These are phyloP conservation scores for Aethes cnicana DNA, from an alignment of 2,888 invertebrate genomes.

Conservation along the genomic window DNA sequence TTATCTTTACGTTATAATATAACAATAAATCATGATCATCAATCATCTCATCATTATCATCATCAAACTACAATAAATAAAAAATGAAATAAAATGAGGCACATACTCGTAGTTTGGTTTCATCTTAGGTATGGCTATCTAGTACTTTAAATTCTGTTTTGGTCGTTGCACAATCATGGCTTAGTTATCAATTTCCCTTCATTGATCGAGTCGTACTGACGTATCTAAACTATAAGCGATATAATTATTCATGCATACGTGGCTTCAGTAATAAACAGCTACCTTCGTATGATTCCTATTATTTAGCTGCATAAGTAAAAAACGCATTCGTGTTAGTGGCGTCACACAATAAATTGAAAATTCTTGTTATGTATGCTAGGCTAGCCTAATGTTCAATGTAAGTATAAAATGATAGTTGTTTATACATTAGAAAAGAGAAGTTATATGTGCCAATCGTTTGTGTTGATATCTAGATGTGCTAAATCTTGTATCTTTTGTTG, in stretches of 20 bases:
- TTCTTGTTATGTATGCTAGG: constrained; percentile 18
- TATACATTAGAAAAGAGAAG: constrained; percentile 3
- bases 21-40: too few species aligned
- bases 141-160: too few species aligned
- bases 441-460: constrained; percentile 21
- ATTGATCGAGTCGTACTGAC: background rate
- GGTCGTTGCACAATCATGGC: too few species aligned
- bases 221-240: background rate
- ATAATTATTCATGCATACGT: constrained; percentile 18
- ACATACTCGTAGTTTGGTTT: too few species aligned
- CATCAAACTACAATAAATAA: too few species aligned
- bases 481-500: constrained; percentile 46
- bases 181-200: background rate
- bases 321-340: constrained; percentile 75
- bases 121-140: too few species aligned
- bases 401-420: background rate
- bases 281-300: constrained; percentile 83
- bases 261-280: constrained; percentile 48
- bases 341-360: constrained; percentile 37
- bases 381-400: constrained; percentile 16
- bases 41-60: too few species aligned
- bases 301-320: constrained; percentile 83
- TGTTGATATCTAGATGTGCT: constrained; percentile 49
- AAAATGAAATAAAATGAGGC: too few species aligned
- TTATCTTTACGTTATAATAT: too few species aligned